Evolutionary conservation across 2,888 invertebrate genomes (phyloP).

Genomic region (Drymonia ruficornis): DNA sequence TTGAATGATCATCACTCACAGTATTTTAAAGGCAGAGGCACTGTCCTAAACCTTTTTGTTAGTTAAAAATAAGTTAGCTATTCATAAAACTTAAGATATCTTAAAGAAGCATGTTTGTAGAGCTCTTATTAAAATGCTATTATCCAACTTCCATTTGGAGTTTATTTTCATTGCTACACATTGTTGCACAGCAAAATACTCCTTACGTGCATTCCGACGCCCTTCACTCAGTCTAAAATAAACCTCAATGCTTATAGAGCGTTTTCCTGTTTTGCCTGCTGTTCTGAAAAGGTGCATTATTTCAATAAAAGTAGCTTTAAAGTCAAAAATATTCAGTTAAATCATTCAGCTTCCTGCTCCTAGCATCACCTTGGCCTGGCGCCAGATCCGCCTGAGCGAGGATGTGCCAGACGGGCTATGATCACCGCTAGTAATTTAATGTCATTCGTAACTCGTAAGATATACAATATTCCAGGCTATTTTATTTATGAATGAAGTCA

Average conservation of each 20-base stretch:
- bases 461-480: background rate
- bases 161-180: background rate
- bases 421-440: slow-evolving; percentile 28
- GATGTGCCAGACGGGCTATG: slow-evolving; percentile 34
- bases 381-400: slow-evolving; percentile 38
- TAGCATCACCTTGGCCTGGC: slow-evolving; percentile 27
- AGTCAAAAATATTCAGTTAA: slow-evolving; percentile 40
- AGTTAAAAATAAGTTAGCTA: no score
- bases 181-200: background rate
- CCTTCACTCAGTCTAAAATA: background rate
- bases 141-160: background rate
- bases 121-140: no score
- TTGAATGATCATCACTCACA: background rate
- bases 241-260: background rate
- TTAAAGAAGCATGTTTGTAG: no score
- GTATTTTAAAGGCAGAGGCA: no score
- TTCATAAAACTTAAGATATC: no score
- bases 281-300: background rate
- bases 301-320: background rate
- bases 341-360: slow-evolving; percentile 29
- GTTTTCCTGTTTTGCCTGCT: slow-evolving; percentile 3
- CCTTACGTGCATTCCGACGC: slow-evolving; percentile 4
- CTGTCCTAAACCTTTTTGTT: no score
- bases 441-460: slow-evolving; percentile 12
- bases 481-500: background rate